These are phyloP conservation scores for Cyanoliseus patagonus DNA, from an alignment of 2,113 vertebrate genomes.

Conservation along the genomic window DNA sequence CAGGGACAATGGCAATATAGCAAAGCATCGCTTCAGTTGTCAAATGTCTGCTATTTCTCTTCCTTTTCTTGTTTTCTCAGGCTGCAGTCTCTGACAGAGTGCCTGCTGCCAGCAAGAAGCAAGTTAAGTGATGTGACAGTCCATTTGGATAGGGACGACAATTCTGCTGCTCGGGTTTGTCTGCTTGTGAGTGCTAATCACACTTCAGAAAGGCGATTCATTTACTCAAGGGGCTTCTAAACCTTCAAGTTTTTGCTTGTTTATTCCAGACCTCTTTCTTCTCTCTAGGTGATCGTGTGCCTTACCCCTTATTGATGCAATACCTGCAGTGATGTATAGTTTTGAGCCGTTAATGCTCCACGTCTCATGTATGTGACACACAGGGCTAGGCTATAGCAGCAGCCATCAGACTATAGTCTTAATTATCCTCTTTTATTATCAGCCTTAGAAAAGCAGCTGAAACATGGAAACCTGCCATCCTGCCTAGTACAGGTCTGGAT, in stretches of 20 bases:
- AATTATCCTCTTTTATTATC: neutral
- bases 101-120: conserved; percentile 33
- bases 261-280: neutral
- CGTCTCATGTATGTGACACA: neutral
- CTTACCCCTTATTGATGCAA: neutral
- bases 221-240: conserved; percentile 24
- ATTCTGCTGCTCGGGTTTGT: neutral
- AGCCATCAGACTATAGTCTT: neutral
- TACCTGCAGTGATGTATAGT: neutral
- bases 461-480: neutral
- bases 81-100: conserved; percentile 3
- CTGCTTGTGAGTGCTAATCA: conserved; percentile 5
- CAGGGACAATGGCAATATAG: conserved; percentile 25
- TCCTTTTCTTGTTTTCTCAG: neutral
- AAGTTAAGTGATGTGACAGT: conserved; percentile 12
- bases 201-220: neutral
- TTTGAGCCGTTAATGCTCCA: neutral
- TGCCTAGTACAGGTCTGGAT: neutral
- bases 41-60: neutral
- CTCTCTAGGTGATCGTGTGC: neutral
- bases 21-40: neutral
- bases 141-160: neutral
- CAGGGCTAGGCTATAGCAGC: neutral
- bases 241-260: neutral
- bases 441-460: neutral